phyloP scores from a whole-genome alignment of 1,140 invertebrate species.

The Neomicropteryx cornuta region DNA sequence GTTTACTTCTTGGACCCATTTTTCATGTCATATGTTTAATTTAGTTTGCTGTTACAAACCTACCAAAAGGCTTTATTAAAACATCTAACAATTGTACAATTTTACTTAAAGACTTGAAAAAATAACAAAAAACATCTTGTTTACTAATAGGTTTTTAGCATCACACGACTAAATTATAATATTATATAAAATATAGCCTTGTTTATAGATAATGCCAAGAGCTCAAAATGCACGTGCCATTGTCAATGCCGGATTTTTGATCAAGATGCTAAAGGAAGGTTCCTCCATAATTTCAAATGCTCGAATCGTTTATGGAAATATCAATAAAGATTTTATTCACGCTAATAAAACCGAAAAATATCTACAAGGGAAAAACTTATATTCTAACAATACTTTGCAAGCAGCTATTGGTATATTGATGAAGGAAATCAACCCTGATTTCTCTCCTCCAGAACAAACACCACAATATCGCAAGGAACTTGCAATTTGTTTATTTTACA shows the following conservation, averaged over 20 bases:
- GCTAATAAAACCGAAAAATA: slow-evolving; percentile 53
- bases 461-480: slow-evolving; percentile 53
- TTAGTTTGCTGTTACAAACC: no score
- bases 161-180: no score
- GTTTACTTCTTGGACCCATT: no score
- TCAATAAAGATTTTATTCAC: slow-evolving; percentile 55
- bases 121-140: no score
- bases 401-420: slow-evolving; percentile 43
- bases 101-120: no score
- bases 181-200: no score
- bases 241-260: slow-evolving; percentile 61
- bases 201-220: slow-evolving; percentile 53
- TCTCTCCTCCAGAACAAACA: slow-evolving; percentile 49
- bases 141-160: no score
- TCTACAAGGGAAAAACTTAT: slow-evolving; percentile 42
- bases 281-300: slow-evolving; percentile 32
- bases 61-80: no score
- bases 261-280: slow-evolving; percentile 45
- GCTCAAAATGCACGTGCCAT: slow-evolving; percentile 65
- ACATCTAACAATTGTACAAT: no score
- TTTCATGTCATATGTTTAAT: no score
- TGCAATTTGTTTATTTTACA: slow-evolving; percentile 57
- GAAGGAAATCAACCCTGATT: slow-evolving; percentile 50
- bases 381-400: slow-evolving; percentile 38
- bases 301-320: slow-evolving; percentile 49